These are phyloP conservation scores for Oreochromis grahami DNA, from an alignment of 2,797 vertebrate species.

Conservation along the genomic window DNA sequence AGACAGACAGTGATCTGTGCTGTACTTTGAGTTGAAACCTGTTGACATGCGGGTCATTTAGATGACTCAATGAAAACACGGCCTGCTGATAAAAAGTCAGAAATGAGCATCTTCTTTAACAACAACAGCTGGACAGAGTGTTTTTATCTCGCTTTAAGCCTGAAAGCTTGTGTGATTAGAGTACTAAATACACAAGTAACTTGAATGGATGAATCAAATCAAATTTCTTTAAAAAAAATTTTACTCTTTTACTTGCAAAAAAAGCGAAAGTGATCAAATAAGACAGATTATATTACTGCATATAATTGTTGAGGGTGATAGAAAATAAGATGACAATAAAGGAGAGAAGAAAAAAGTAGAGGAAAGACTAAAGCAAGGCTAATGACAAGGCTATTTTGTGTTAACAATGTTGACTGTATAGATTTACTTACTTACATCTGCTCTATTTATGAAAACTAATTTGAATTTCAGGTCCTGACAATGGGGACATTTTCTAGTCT, in stretches of 20 bases:
- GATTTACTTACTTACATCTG: background rate
- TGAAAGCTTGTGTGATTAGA: background rate
- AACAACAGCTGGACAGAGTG: background rate
- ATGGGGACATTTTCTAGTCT: background rate
- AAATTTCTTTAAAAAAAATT: background rate
- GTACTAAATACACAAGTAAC: background rate
- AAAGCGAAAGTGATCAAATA: rapidly evolving
- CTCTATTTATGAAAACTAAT: background rate
- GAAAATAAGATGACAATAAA: background rate
- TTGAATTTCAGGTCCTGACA: background rate
- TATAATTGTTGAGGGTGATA: background rate
- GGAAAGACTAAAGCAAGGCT: background rate
- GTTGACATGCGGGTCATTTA: background rate
- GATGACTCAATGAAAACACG: background rate
- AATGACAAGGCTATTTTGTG: background rate
- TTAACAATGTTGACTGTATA: background rate
- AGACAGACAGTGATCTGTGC: background rate
- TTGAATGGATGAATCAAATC: background rate
- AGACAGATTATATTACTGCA: background rate
- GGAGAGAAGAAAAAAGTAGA: background rate
- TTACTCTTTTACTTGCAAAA: background rate
- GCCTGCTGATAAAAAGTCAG: background rate
- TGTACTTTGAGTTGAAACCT: background rate
- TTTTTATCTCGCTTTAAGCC: background rate
- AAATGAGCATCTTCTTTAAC: background rate